Evolutionary conservation across 2,888 invertebrate genomes (phyloP), one percentile per base, ranked within the genome.

Genomic region (Stenolophus ochropezus): DNA sequence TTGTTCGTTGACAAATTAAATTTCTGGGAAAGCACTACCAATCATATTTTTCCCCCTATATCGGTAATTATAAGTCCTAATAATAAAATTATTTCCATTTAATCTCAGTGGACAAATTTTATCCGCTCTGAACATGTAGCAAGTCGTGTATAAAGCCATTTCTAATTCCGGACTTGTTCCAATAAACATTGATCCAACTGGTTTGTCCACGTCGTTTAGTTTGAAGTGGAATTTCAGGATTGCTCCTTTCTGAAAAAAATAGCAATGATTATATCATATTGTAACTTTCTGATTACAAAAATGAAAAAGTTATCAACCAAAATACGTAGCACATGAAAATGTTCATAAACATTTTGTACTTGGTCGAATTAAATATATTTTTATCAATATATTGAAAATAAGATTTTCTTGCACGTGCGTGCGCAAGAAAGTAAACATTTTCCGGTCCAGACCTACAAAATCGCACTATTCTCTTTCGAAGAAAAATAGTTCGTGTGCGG

Each of bases 131-230:
- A 95, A 90, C 56, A 96, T 90, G 88, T 95, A 97, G 87, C 98
- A 98, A 2, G 97, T 91, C 0, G 97, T 96, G 88, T 97, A 98
- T 1, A 98, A 88, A 0, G 97, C 96, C 90, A 98, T 92, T 89
- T 98, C 98, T 84, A 97, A 90, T 89, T 98, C 98, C 0, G 98
- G 98, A 76, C 96, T 96, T 0, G 96, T 96, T 21, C 96, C 96
- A 83, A 96, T 91, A 86, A 96, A 96, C 90, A 96, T 91, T 0
- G 93, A 91, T 75, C 94, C 94, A 0, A 95, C 94, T 0, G 96
- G 96, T 86, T 96, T 96, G 83, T 93, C 93, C 0, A 92, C 89
- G 0, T 93, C 92, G 86, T 93, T 92, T 88, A 94, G 94, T 78
- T 91, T 93, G 83, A 95, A 93, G 83, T 95, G 95, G 53, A 93